Conservation (phyloP, 1,140 invertebrate species). For the Caenorhabditis latens region DNA sequence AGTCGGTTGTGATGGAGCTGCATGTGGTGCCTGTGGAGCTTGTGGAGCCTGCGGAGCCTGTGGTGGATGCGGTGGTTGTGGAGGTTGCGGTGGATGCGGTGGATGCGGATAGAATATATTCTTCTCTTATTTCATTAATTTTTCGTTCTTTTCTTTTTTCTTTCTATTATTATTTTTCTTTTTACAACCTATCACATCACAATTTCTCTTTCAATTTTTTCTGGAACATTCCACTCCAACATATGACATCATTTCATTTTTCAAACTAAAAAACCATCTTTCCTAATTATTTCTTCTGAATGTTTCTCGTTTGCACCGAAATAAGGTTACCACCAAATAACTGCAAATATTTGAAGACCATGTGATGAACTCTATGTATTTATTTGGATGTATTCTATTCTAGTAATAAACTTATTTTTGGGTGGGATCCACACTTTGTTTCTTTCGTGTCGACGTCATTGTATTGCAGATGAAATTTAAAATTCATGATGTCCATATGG, state of each 20-base stretch:
- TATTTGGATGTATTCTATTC: constrained; percentile 23
- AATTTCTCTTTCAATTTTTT: constrained; percentile 45
- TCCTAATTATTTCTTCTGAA: background rate
- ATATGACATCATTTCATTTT: constrained; percentile 44
- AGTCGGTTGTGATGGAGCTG: constrained; percentile 57
- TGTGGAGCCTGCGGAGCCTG: constrained; percentile 65
- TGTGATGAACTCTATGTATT: constrained; percentile 29
- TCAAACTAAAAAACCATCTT: background rate
- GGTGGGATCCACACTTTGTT: background rate
- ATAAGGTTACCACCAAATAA: background rate
- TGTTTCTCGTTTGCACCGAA: background rate
- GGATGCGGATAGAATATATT: constrained; percentile 45
- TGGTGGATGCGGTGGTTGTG: constrained; percentile 64
- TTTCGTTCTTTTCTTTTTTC: background rate
- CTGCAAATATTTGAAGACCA: background rate
- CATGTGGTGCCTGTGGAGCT: constrained; percentile 63
- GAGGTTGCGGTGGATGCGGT: constrained; percentile 60
- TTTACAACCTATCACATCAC: constrained; percentile 47
- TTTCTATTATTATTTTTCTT: constrained; percentile 6
- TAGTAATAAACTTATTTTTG: constrained; percentile 51
- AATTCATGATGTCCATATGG: background rate
- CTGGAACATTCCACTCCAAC: constrained; percentile 36
- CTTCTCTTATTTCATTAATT: background rate
- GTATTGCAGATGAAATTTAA: background rate
- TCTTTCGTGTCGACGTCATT: background rate